Evolutionary conservation across 2,888 invertebrate genomes (phyloP), one percentile per base, ranked within the genome.

Genomic region (Netelia fuscicornis): DNA sequence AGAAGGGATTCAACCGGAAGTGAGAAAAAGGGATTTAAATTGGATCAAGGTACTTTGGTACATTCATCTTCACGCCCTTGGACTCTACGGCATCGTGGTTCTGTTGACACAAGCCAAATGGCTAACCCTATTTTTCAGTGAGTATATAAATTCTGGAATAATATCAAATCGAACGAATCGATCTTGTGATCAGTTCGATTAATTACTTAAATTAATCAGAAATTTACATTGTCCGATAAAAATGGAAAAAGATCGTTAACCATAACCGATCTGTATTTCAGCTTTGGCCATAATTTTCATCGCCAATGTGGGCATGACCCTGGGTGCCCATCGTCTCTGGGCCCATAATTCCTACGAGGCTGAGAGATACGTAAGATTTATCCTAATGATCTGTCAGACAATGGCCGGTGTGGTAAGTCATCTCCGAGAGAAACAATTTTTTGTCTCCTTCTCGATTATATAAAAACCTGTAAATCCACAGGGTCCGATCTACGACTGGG

Each of bases 261-360:
- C 17, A 74, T 54, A 25, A 10, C n/a, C 30, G 62, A 30, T 62
- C 30, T 64, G 23, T 60, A 83, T 94, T 95, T 65, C 94, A 98
- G 98, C 96, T 86, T 52, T 96, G 0, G 82, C 95, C 0, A 92
- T 97, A 78, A 95, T 96, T 75, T 91, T 95, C 1, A 90, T 97
- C 25, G 96, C 96, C 3, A 95, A 96, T 5, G 91, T 98, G 87
- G 98, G 98, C 1, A 96, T 97, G 37, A 98, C 98, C 0, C 97
- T 97, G 1, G 99, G 99, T 0, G 97, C 98, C 0, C 99, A 99
- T 93, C 95, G 99, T 87, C 94, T 99, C 52, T 99, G 99, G 99
- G 96, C 98, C 0, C 99, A 99, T 93, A 94, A 95, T 70, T 95
- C 97, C 0, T 99, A 98, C 93, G 96, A 96, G 90, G 99, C 98